A percentile compares a stretch with the other conserved stretches of the same genome.
Conservation (phyloP, 1,140 invertebrate genomes). For the Pemphigus obesinymphae region DNA sequence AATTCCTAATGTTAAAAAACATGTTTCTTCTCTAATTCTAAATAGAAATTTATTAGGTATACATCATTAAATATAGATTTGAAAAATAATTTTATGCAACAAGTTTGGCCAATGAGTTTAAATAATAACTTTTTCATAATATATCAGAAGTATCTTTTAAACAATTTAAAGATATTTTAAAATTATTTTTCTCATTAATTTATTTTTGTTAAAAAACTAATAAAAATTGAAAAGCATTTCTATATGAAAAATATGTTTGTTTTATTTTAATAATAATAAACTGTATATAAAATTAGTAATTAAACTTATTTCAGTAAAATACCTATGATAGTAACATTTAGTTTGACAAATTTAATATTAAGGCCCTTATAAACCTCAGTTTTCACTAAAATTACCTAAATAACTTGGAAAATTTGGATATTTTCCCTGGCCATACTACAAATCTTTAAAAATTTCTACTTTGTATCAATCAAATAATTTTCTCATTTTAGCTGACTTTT, state of each 20-base stretch:
- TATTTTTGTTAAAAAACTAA: background rate
- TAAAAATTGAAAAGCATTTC: background rate
- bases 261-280: background rate
- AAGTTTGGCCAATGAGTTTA: background rate
- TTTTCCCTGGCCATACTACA: no score
- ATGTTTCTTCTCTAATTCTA: background rate
- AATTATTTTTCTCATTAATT: background rate
- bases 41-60: background rate
- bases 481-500: no score
- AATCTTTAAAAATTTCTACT: no score
- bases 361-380: no score
- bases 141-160: background rate
- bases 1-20: background rate
- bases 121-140: slow-evolving; percentile 4
- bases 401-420: no score
- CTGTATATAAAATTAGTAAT: background rate
- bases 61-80: slow-evolving; percentile 12
- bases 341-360: background rate
- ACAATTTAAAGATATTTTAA: background rate
- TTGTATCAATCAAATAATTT: no score
- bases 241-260: background rate
- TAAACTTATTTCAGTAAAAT: background rate
- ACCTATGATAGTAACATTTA: no score
- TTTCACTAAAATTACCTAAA: no score
- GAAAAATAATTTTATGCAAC: slow-evolving; percentile 11